Evolutionary conservation across 2,113 vertebrate genomes (phyloP), one percentile per base, ranked within the genome.

Genomic region (Thamnaconus septentrionalis): DNA sequence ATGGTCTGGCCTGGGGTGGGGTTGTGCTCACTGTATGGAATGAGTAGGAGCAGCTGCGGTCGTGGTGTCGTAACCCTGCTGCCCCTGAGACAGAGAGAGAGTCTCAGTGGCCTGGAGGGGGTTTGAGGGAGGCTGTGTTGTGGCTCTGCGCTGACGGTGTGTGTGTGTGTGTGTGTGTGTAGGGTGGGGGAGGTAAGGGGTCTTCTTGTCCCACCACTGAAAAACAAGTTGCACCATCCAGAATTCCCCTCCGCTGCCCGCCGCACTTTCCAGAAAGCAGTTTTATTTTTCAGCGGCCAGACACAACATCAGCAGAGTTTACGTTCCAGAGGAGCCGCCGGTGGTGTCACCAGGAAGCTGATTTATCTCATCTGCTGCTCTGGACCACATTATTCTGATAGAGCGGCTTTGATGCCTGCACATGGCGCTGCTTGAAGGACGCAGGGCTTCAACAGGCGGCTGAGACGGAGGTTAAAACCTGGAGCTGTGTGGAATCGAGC

Each of bases 231-330:
- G 72, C 78, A 74, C 75, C 76, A 77, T 83, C 82, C 39, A 0
- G 74, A 79, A 88, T 76, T 81, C 61, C 77, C 79, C 84, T 75
- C 81, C 65, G 42, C 18, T 31, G 18, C 56, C 62, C 59, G 67
- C 53, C 65, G 76, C 73, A 66, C 57, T 82, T 85, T 86, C 82
- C 79, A 82, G 83, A 85, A 88, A 86, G 84, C 86, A 83, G 75
- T 58, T 64, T 80, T 85, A 77, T 86, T 88, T 82, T 84, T 80
- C 68, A 72, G 71, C 44, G n/a, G 8, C 56, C 56, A 83, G 81
- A 84, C 84, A 81, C 86, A 86, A 87, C 79, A 85, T 66, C 53
- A 67, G 78, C 58, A 5, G 70, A 68, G 60, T 53, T 64, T 41
- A 42, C 54, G 55, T 57, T 71, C 65, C 76, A 64, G 39, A 50